Conservation (phyloP, 2,888 invertebrate species). For the Rhynchonema sp. region DNA sequence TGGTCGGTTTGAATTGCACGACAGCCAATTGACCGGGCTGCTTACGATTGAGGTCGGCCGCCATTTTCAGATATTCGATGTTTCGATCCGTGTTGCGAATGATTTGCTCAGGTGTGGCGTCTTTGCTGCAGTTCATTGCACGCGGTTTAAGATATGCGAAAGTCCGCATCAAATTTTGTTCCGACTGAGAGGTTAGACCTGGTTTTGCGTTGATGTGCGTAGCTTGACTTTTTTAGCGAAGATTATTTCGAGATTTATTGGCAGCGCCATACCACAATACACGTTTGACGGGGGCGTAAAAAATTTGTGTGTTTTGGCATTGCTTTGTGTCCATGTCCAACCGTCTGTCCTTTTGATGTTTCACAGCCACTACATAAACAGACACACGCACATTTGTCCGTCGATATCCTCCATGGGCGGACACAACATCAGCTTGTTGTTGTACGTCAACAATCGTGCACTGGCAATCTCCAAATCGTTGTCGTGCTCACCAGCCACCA, state of each 20-base stretch:
- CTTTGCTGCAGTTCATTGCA: neutral
- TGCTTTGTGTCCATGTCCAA: too few species aligned
- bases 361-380: too few species aligned
- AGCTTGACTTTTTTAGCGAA: too few species aligned
- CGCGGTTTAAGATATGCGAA: too few species aligned
- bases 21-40: neutral
- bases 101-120: neutral
- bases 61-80: neutral
- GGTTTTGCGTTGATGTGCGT: too few species aligned
- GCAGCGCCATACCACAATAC: too few species aligned
- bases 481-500: neutral
- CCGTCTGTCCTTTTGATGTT: too few species aligned
- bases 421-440: neutral
- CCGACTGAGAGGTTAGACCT: too few species aligned
- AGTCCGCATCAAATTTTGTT: too few species aligned
- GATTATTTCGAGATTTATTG: too few species aligned
- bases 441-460: neutral
- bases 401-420: constrained; percentile 1
- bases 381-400: neutral
- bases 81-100: neutral
- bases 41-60: neutral
- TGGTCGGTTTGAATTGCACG: constrained; percentile 1
- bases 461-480: neutral
- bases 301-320: too few species aligned
- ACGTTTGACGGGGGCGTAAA: too few species aligned